Evolutionary conservation across 1,140 invertebrate genomes (phyloP).

Genomic region (Drosophila cardini): DNA sequence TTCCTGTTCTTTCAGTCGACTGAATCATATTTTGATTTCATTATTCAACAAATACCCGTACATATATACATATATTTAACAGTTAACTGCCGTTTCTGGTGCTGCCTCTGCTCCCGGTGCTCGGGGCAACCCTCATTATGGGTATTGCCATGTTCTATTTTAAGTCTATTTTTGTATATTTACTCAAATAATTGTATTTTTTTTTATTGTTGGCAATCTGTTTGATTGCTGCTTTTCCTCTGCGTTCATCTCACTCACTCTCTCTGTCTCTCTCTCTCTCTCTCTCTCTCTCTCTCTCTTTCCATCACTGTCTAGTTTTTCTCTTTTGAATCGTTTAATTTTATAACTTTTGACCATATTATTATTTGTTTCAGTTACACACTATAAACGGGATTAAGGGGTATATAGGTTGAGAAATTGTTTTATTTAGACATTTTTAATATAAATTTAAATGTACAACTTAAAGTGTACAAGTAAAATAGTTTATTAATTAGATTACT

Average conservation of each 20-base stretch:
- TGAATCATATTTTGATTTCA: slow-evolving; percentile 68
- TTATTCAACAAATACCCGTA: slow-evolving; percentile 41
- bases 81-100: slow-evolving; percentile 10
- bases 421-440: too few species aligned
- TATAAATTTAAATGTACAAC: too few species aligned
- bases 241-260: background rate
- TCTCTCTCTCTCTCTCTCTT: too few species aligned
- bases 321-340: slow-evolving; percentile 27
- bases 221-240: slow-evolving; percentile 30
- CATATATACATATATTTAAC: background rate
- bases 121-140: slow-evolving; percentile 42
- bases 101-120: background rate
- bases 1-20: background rate
- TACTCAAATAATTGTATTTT: slow-evolving; percentile 21
- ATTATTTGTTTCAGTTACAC: too few species aligned
- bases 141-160: slow-evolving; percentile 34
- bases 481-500: too few species aligned
- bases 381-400: too few species aligned
- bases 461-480: too few species aligned
- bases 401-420: too few species aligned
- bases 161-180: slow-evolving; percentile 20
- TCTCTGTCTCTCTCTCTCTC: background rate
- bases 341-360: slow-evolving; percentile 13
- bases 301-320: slow-evolving; percentile 9
- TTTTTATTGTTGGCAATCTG: slow-evolving; percentile 23